These are phyloP conservation scores for Prinia subflava DNA, from an alignment of 2,113 vertebrate genomes.

Conservation along the genomic window DNA sequence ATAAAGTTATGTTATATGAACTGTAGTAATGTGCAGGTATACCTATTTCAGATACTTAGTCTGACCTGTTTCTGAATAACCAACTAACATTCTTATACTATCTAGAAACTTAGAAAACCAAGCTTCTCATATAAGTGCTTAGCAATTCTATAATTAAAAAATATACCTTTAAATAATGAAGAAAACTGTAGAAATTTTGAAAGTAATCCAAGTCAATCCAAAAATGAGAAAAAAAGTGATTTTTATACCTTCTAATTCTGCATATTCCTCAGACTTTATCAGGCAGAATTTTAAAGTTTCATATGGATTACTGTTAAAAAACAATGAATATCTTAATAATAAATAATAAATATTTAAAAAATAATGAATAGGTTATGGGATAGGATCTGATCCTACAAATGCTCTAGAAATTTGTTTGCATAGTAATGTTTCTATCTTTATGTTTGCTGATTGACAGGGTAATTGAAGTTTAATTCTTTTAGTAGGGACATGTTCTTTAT, in stretches of 20 bases:
- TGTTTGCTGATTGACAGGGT: rapidly evolving
- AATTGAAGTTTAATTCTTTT: background rate
- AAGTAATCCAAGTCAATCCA: background rate
- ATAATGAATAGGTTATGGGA: background rate
- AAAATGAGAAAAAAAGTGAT: background rate
- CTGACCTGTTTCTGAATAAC: background rate
- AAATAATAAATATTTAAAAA: background rate
- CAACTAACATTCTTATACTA: background rate
- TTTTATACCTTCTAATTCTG: background rate
- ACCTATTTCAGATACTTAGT: background rate
- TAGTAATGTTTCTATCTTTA: background rate
- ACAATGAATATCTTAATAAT: background rate
- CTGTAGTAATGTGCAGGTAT: background rate
- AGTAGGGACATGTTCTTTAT: background rate
- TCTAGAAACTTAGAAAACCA: background rate
- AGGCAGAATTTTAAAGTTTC: background rate
- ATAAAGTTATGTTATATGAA: background rate
- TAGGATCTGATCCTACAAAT: background rate
- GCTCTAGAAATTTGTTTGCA: background rate
- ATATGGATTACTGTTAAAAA: background rate
- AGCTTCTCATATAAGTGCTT: background rate
- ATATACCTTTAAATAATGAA: background rate
- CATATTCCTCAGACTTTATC: background rate
- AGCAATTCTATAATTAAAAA: background rate
- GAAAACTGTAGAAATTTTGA: background rate